Evolutionary conservation across 2,113 vertebrate genomes (phyloP).

Genomic region (Passer domesticus): DNA sequence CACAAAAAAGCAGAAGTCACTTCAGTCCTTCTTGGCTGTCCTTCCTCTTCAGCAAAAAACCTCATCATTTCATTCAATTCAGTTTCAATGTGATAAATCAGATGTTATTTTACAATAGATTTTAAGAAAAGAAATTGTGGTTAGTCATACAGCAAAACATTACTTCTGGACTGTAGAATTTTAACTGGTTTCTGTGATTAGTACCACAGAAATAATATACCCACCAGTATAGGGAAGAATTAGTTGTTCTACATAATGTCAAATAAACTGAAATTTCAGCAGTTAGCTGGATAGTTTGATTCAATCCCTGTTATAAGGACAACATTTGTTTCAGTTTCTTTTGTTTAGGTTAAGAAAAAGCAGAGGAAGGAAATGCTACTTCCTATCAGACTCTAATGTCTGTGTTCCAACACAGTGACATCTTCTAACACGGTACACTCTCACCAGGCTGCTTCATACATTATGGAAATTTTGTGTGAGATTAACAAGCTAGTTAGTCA

Average conservation of each 20-base stretch:
- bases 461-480: neutral
- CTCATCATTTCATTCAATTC: neutral
- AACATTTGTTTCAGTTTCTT: neutral
- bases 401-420: neutral
- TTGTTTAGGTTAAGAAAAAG: neutral
- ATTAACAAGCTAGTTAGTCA: neutral
- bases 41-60: neutral
- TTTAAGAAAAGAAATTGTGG: neutral
- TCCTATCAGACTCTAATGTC: neutral
- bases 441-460: neutral
- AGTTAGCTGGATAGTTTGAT: neutral
- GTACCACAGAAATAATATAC: neutral
- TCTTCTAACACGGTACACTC: neutral
- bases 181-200: neutral
- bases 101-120: neutral
- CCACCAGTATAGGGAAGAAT: neutral
- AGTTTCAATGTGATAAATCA: neutral
- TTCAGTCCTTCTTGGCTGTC: neutral
- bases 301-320: neutral
- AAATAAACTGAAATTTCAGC: neutral
- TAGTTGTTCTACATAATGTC: neutral
- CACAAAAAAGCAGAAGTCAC: neutral
- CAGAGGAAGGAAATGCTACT: neutral
- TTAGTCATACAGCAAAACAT: neutral
- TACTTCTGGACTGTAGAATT: neutral